Conservation (phyloP, 1,140 invertebrate species). For the Cherax destructor region DNA sequence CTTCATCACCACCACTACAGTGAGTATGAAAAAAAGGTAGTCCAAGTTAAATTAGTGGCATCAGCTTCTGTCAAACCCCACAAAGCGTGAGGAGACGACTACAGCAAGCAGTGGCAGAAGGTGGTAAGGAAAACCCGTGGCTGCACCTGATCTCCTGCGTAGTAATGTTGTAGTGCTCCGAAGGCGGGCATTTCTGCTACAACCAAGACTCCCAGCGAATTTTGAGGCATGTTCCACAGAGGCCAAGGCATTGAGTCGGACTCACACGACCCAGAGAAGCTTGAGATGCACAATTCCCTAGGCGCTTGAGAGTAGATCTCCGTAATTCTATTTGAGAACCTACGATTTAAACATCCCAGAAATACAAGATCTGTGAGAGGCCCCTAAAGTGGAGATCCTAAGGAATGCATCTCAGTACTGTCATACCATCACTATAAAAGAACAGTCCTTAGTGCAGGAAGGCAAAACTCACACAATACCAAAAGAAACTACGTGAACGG, state of each 20-base stretch:
- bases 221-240: constrained; percentile 14
- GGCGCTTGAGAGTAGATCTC: constrained; percentile 88
- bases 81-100: not conserved
- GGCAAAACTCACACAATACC: constrained; percentile 76
- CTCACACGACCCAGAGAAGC: constrained; percentile 85
- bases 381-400: constrained; percentile 90
- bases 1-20: constrained; percentile 9
- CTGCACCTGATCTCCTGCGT: not conserved
- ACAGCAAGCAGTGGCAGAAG: not conserved
- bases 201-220: not conserved
- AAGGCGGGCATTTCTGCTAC: not conserved
- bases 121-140: not conserved
- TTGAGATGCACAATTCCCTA: constrained; percentile 92
- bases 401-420: constrained; percentile 86
- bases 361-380: constrained; percentile 84
- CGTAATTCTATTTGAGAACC: constrained; percentile 88
- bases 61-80: constrained; percentile 2
- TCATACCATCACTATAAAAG: constrained; percentile 80
- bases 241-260: constrained; percentile 74
- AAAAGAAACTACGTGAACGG: constrained; percentile 18
- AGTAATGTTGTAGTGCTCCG: not conserved
- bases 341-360: constrained; percentile 87
- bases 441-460: constrained; percentile 76
- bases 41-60: constrained; percentile 19
- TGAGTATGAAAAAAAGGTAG: not conserved